Evolutionary conservation across 2,797 vertebrate genomes (phyloP).

Genomic region (Picus viridis): DNA sequence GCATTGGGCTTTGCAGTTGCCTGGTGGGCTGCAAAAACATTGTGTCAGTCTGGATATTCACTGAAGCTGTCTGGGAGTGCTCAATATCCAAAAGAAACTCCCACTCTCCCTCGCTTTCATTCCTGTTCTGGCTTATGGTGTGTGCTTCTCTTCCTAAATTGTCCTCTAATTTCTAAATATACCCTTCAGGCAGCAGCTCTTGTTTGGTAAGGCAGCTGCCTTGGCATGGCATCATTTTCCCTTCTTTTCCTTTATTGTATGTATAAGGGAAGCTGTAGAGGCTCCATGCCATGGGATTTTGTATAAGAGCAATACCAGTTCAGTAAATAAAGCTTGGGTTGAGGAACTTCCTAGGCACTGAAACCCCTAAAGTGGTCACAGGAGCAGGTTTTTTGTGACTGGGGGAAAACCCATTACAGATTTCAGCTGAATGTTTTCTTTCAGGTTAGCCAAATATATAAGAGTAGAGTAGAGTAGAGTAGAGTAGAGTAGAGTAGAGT

Average conservation of each 20-base stretch:
- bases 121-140: constrained; percentile 17
- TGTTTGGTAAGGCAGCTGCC: constrained; percentile 22
- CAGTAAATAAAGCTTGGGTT: too few relatives aligned
- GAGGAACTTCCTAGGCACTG: too few relatives aligned
- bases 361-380: too few relatives aligned
- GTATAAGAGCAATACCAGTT: too few relatives aligned
- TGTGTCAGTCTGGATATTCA: neutral
- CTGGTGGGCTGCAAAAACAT: neutral
- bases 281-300: too few relatives aligned
- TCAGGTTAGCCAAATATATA: too few relatives aligned
- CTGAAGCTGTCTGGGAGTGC: neutral
- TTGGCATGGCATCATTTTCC: constrained; percentile 26
- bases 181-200: neutral
- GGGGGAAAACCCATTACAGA: too few relatives aligned
- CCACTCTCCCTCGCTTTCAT: constrained; percentile 1
- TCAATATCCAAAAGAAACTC: constrained; percentile 30
- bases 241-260: neutral
- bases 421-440: too few relatives aligned
- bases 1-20: neutral
- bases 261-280: too few relatives aligned
- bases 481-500: too few relatives aligned
- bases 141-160: constrained; percentile 9
- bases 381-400: too few relatives aligned
- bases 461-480: too few relatives aligned
- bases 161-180: constrained; percentile 45